A percentile compares a stretch with the other conserved stretches of the same genome.
These are phyloP conservation scores for Eucidaris tribuloides DNA, from an alignment of 35 echinoderm and acorn worm species.

Conservation along the genomic window DNA sequence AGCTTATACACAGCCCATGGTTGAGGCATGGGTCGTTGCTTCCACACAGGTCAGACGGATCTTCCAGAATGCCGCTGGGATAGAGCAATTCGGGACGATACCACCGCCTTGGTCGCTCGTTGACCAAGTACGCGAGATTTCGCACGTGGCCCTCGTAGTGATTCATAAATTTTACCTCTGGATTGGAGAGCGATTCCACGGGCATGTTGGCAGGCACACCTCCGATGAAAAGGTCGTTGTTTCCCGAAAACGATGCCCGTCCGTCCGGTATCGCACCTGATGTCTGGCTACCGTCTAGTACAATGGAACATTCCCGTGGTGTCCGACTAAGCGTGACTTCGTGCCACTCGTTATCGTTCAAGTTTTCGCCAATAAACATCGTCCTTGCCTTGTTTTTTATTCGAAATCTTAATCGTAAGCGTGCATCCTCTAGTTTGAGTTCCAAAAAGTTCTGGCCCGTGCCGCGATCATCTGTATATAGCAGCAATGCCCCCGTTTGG, in stretches of 20 bases:
- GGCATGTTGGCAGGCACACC: constrained; percentile 52
- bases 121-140: constrained; percentile 59
- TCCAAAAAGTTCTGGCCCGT: constrained; percentile 50
- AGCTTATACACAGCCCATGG: constrained; percentile 72
- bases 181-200: constrained; percentile 15
- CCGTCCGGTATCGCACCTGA: constrained; percentile 40
- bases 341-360: constrained; percentile 65
- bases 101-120: constrained; percentile 25
- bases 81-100: constrained; percentile 36
- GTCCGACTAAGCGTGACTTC: constrained; percentile 39
- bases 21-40: constrained; percentile 66
- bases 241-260: constrained; percentile 38
- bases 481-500: constrained; percentile 44
- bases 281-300: constrained; percentile 42
- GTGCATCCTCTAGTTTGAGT: constrained; percentile 29
- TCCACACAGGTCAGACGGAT: constrained; percentile 67
- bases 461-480: constrained; percentile 68
- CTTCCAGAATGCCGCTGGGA: constrained; percentile 25
- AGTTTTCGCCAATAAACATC: constrained; percentile 48
- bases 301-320: constrained; percentile 27
- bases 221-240: constrained; percentile 73
- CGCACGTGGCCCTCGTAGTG: constrained; percentile 62
- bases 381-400: constrained; percentile 68
- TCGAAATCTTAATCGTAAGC: constrained; percentile 46
- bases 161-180: constrained; percentile 22